Base-by-base conservation (phyloP, 2,113 vertebrate species). In the Caranx melampygus region DNA sequence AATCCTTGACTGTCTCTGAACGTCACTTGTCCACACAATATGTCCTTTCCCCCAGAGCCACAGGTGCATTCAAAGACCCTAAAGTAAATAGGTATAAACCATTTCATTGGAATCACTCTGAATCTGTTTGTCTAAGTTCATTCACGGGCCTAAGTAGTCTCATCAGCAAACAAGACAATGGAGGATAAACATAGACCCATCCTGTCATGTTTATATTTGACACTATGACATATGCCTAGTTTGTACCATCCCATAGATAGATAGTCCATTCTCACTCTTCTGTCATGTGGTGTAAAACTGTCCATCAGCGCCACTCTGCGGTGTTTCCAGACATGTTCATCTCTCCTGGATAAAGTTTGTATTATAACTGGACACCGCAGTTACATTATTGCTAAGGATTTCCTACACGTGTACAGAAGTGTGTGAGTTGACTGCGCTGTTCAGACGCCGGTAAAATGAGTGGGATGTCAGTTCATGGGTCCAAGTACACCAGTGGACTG, bases 291-390 rank as follows among this genome's bases (percentile, higher is more conserved):
- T 18, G 20, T 10, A 83, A 45, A 40, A 21, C 33, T 4, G 66
- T 78, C 1, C 81, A 75, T 34, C 47, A 73, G 77, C 87, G 88
- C 84, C 89, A 40, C 87, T 34, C 14, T 15, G 89, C 26, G 91
- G 85, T 44, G 0, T 0, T 0, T 26, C 0, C 1, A 20, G 51
- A 26, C 1, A 7, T 3, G 15, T 11, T 61, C 16, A 16, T 12
- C 67, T 47, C 2, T 26, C 42, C 35, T 2, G 14, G n/a, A 33
- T 3, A 47, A 45, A 69, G 13, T 49, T 18, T 10, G 34, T 0
- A 20, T 42, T 20, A n/a, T 18, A 63, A 63, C 55, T 16, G 2
- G 71, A 14, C 12, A 21, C 65, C 18, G 51, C 16, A 42, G 40
- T 10, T 4, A n/a, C 12, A 6, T 13, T 37, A 52, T 2, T 31